Evolutionary conservation across 2,113 vertebrate genomes (phyloP).

Genomic region (Origma solitaria): DNA sequence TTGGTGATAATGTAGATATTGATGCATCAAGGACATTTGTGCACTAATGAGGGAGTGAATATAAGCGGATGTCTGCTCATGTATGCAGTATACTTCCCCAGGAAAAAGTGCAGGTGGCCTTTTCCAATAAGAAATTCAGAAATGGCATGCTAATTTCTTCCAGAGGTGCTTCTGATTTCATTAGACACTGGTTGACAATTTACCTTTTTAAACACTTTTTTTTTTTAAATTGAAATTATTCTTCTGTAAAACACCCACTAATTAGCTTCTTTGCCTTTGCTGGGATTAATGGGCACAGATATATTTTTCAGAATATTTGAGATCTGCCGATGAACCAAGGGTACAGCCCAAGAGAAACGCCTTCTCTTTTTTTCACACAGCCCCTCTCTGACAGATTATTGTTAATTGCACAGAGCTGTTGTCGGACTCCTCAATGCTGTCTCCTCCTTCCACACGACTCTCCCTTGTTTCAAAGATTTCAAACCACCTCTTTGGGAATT

Average conservation of each 20-base stretch:
- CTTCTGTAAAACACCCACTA: slow-evolving; percentile 40
- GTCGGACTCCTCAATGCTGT: not conserved
- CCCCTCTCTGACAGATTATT: slow-evolving; percentile 41
- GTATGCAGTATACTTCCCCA: not conserved
- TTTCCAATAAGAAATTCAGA: slow-evolving; percentile 7
- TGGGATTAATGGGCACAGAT: not conserved
- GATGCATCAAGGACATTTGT: not conserved
- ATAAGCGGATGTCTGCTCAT: not conserved
- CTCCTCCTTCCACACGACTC: slow-evolving; percentile 53
- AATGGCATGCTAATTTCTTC: slow-evolving; percentile 45
- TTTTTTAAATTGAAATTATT: not conserved
- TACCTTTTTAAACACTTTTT: slow-evolving; percentile 44
- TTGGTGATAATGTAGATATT: not conserved
- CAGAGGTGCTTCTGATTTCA: not conserved
- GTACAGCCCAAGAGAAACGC: slow-evolving; percentile 49
- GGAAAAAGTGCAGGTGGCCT: not conserved
- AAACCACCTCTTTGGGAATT: slow-evolving; percentile 62
- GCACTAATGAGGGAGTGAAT: not conserved
- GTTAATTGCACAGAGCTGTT: slow-evolving; percentile 47
- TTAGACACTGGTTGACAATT: slow-evolving; percentile 34
- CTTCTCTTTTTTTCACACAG: not conserved
- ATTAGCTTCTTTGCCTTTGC: slow-evolving; percentile 60
- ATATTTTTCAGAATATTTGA: slow-evolving; percentile 41
- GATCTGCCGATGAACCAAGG: slow-evolving; percentile 47
- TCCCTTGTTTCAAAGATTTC: slow-evolving; percentile 64